Evolutionary conservation across 2,113 vertebrate genomes (phyloP), one percentile per base, ranked within the genome.

Genomic region (Psephotus haematonotus): DNA sequence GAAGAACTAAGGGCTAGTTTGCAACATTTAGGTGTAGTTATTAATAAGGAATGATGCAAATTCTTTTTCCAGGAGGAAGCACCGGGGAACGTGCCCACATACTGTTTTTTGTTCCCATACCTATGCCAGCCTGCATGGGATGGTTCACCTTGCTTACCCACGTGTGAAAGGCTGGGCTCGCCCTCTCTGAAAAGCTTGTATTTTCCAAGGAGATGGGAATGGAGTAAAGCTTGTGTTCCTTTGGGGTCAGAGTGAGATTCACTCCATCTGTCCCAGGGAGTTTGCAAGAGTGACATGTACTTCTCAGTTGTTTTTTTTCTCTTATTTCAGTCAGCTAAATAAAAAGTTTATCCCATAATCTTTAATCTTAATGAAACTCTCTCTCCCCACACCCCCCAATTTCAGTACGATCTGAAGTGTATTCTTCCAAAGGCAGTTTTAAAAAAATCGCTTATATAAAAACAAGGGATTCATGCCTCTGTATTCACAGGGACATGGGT

Each of bases 21-120:
- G 75, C 62, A 90, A 68, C 17, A 19, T 70, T 91, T 82, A 70
- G 31, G n/a, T 94, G 59, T n/a, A 82, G 33, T 46, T 3, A 43
- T 65, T 86, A 64, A 47, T 90, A 49, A 86, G 64, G 76, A 92
- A 71, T 52, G 55, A 94, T 90, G 92, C 55, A 94, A 96, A 95
- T 88, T 63, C 64, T 82, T 82, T 55, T 92, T 91, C 64, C 62
- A 92, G 62, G 55, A 92, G 72, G 79, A 92, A 96, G 77, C 47
- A 55, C 4, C 0, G 1, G 15, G 31, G 47, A 88, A 83, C 1
- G 2, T 95, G 62, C 69, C 46, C 65, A 35, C 23, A 72, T 59
- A 13, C 4, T 76, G 63, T 22, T 90, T 88, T 88, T 47, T 29
- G 7, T 78, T 75, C 33, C 27, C 4, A 4, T 39, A 63, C 65